These are phyloP conservation scores for Yoshiicerus persimilis DNA, from an alignment of 1,140 invertebrate species.

Conservation along the genomic window DNA sequence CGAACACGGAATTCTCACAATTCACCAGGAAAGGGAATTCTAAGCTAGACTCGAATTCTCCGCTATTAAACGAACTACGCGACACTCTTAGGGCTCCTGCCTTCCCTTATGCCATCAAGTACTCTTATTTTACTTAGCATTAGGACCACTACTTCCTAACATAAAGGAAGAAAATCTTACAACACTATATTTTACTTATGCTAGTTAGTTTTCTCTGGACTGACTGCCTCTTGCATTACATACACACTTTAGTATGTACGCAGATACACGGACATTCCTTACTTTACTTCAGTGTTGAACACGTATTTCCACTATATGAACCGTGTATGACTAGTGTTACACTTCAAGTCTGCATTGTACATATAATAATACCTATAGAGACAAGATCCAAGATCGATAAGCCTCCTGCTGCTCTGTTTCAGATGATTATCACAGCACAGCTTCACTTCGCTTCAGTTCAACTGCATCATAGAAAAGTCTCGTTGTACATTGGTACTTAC, in stretches of 20 bases:
- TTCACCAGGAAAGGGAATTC: neutral
- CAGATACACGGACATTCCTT: neutral
- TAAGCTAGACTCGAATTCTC: neutral
- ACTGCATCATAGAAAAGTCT: neutral
- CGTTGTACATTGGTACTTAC: neutral
- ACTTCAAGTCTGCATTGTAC: neutral
- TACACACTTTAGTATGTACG: neutral
- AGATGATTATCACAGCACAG: conserved; percentile 25
- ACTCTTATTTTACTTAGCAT: neutral
- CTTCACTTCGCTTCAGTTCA: conserved; percentile 5
- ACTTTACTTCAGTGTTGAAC: too few species aligned
- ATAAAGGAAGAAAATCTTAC: too few species aligned
- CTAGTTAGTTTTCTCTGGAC: neutral
- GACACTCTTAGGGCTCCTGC: neutral
- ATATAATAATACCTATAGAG: neutral
- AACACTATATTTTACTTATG: neutral
- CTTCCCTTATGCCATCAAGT: neutral
- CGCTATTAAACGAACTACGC: neutral
- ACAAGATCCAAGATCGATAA: conserved; percentile 12
- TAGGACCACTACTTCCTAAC: too few species aligned
- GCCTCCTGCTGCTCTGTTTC: conserved; percentile 25
- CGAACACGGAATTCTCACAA: neutral
- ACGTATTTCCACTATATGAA: neutral
- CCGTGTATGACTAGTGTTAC: neutral
- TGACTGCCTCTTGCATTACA: neutral